phyloP scores from a whole-genome alignment of 2,797 vertebrate genomes.

The Ceryle rudis region DNA sequence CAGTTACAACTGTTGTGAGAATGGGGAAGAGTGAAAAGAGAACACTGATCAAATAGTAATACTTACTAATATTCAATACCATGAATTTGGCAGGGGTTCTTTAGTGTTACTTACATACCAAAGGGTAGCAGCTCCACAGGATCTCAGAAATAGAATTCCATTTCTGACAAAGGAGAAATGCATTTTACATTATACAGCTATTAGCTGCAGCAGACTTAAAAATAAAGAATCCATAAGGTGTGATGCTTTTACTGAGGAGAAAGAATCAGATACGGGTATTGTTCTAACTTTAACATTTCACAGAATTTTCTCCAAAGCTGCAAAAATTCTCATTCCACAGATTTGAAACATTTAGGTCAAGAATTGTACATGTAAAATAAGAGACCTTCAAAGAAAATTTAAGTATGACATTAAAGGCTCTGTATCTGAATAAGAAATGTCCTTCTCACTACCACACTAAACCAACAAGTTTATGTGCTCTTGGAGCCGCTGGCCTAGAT shows the following conservation, averaged over 20 bases:
- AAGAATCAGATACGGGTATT: neutral
- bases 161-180: neutral
- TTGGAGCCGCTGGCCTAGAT: neutral
- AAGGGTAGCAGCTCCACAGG: neutral
- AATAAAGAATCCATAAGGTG: neutral
- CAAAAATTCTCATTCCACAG: neutral
- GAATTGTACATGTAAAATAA: neutral
- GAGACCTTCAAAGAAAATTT: neutral
- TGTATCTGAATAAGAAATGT: neutral
- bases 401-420: neutral
- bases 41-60: neutral
- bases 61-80: neutral
- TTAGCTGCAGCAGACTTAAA: neutral
- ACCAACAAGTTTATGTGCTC: neutral
- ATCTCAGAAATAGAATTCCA: neutral
- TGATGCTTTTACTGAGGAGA: neutral
- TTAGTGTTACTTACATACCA: neutral
- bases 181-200: neutral
- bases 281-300: neutral
- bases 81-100: neutral
- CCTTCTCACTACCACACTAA: neutral
- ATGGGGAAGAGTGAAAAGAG: neutral
- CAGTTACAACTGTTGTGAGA: neutral
- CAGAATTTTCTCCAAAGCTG: neutral
- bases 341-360: neutral